phyloP scores from a whole-genome alignment of 2,113 vertebrate species.

The Pseudonaja textilis region DNA sequence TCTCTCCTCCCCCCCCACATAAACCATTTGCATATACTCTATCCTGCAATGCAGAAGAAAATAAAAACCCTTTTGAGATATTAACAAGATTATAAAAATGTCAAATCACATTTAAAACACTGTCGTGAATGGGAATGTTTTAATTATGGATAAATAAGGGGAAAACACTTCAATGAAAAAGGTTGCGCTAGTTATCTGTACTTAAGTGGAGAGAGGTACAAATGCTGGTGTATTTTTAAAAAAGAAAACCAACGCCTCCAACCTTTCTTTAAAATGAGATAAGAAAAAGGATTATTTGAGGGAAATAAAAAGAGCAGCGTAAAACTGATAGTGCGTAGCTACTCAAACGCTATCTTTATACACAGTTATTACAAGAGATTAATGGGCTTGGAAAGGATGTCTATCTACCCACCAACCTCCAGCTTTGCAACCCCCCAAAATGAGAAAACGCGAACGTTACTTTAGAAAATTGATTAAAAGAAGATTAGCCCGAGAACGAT shows the following conservation, averaged over 20 bases:
- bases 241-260: constrained; percentile 6
- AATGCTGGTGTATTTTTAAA: constrained; percentile 1
- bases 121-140: constrained; percentile 59
- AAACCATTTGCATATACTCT: constrained; percentile 55
- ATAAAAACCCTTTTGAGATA: constrained; percentile 46
- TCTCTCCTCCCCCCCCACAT: background rate
- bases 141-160: constrained; percentile 63
- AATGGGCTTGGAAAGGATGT: constrained; percentile 17
- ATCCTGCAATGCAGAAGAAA: constrained; percentile 42
- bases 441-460: background rate
- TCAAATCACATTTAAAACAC: constrained; percentile 61
- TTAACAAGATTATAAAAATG: constrained; percentile 65
- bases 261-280: constrained; percentile 25
- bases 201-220: constrained; percentile 38
- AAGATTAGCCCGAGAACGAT: background rate
- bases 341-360: constrained; percentile 58
- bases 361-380: constrained; percentile 59
- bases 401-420: background rate
- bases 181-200: constrained; percentile 39
- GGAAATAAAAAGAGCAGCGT: constrained; percentile 38
- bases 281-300: constrained; percentile 55
- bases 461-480: background rate
- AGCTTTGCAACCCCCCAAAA: background rate
- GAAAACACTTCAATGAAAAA: constrained; percentile 13
- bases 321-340: constrained; percentile 50